Conservation (phyloP, 2,113 vertebrate genomes). For the Orientallactaga bullata region DNA sequence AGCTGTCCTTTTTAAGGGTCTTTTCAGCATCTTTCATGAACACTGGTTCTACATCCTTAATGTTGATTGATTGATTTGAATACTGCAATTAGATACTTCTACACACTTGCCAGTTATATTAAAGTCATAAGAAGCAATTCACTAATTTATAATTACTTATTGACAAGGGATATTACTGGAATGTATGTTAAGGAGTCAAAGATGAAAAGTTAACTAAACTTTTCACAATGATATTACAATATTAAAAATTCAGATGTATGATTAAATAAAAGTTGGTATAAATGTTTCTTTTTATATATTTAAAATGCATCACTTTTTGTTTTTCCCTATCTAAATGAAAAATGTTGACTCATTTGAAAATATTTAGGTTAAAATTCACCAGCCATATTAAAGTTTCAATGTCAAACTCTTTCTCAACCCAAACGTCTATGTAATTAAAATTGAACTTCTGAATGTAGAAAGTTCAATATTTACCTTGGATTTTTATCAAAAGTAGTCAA, state of each 20-base stretch:
- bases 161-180: not conserved
- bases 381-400: constrained; percentile 36
- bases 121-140: not conserved
- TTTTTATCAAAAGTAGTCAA: constrained; percentile 75
- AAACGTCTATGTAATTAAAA: constrained; percentile 46
- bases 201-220: constrained; percentile 3
- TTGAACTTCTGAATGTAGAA: constrained; percentile 17
- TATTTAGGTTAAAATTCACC: constrained; percentile 5
- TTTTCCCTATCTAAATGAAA: not conserved
- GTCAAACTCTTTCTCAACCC: constrained; percentile 16
- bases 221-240: not conserved
- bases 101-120: not conserved
- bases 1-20: not conserved
- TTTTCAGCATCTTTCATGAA: not conserved
- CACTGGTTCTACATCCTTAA: not conserved
- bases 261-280: not conserved
- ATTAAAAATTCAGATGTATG: not conserved
- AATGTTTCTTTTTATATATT: constrained; percentile 11
- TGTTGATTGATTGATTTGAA: not conserved
- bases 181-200: not conserved
- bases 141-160: not conserved
- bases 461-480: constrained; percentile 47
- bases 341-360: not conserved
- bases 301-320: not conserved
- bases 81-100: not conserved